These are phyloP conservation scores for Chrosomus eos DNA, from an alignment of 2,797 vertebrate species.

Conservation along the genomic window DNA sequence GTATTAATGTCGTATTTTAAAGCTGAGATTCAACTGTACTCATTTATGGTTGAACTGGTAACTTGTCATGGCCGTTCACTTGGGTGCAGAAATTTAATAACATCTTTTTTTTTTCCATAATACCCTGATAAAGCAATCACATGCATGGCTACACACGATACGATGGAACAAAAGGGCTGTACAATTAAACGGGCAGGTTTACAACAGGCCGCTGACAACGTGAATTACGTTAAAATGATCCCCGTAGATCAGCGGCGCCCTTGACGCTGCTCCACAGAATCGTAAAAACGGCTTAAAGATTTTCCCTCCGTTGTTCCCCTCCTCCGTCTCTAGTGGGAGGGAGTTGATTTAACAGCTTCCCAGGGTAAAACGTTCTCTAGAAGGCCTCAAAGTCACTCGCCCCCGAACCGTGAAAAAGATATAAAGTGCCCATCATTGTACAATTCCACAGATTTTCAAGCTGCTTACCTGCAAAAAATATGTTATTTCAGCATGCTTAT, in stretches of 20 bases:
- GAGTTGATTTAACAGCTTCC: constrained; percentile 40
- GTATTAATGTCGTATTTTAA: constrained; percentile 19
- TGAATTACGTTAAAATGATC: constrained; percentile 32
- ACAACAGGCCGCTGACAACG: constrained; percentile 33
- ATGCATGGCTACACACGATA: constrained; percentile 38
- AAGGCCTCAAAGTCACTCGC: constrained; percentile 37
- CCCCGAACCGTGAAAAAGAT: constrained; percentile 8
- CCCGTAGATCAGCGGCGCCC: constrained; percentile 31
- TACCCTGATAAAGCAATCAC: constrained; percentile 47
- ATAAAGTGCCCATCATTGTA: constrained; percentile 25
- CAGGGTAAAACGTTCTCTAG: constrained; percentile 16
- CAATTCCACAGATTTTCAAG: constrained; percentile 1
- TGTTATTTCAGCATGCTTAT: constrained; percentile 21
- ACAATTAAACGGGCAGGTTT: constrained; percentile 48
- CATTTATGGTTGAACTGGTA: constrained; percentile 23
- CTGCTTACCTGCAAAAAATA: background rate
- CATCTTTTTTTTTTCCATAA: constrained; percentile 38
- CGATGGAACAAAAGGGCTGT: constrained; percentile 31
- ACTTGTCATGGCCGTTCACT: constrained; percentile 27
- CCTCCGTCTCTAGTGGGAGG: constrained; percentile 7
- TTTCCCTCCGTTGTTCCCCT: constrained; percentile 10
- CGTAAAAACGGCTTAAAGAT: constrained; percentile 35
- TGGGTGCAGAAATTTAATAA: constrained; percentile 42
- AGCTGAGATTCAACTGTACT: constrained; percentile 12
- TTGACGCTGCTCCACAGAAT: background rate